These are phyloP conservation scores for Clavelina lepadiformis DNA, from an alignment of 23 tunicate genomes.

Conservation along the genomic window DNA sequence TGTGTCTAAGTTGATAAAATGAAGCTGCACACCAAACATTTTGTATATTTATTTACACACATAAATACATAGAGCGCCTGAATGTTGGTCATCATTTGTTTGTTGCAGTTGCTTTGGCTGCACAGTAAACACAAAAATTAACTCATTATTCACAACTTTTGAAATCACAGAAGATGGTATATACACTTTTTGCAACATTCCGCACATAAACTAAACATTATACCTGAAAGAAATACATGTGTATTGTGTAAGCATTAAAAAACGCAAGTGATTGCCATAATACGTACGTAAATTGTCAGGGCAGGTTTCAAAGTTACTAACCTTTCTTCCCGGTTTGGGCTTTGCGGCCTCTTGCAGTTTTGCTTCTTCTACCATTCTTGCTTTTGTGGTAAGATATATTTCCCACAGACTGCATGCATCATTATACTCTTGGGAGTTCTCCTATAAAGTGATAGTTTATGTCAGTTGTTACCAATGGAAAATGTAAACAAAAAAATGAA, in stretches of 20 bases:
- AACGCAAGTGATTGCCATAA: not conserved
- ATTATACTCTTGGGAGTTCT: conserved; percentile 44
- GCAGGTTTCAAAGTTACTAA: not conserved
- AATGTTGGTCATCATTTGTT: too few species aligned
- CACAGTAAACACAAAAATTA: too few species aligned
- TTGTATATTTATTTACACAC: too few species aligned
- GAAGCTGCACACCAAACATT: too few species aligned
- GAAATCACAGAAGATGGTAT: too few species aligned
- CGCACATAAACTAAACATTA: too few species aligned
- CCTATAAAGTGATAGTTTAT: conserved; percentile 18
- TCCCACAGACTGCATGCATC: conserved; percentile 79
- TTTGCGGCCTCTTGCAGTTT: conserved; percentile 14
- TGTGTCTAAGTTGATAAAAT: too few species aligned
- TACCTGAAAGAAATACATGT: too few species aligned
- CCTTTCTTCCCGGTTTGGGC: conserved; percentile 36
- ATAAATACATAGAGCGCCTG: too few species aligned
- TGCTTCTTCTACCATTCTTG: conserved; percentile 21
- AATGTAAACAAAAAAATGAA: not conserved
- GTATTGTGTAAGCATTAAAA: not conserved
- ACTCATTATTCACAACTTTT: too few species aligned
- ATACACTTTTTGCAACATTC: too few species aligned
- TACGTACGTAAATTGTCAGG: not conserved
- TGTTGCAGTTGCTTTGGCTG: too few species aligned
- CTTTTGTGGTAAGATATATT: conserved; percentile 54
- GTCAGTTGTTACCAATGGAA: not conserved